Conservation (phyloP, 1,140 invertebrate species). For the Drosophila mauritiana region DNA sequence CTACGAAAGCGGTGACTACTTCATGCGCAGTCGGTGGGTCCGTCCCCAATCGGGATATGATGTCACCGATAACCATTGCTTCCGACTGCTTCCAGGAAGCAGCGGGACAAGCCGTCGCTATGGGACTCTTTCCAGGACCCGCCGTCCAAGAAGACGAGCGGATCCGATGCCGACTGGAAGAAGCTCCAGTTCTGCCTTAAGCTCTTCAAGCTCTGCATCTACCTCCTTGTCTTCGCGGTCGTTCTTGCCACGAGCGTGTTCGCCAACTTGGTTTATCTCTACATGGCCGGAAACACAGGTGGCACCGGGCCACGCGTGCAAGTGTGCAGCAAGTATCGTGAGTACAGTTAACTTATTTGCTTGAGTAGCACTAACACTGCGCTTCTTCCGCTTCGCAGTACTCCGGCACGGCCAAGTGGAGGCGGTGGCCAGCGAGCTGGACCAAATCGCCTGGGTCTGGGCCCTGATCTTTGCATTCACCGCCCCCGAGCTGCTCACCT, state of each 20-base stretch:
- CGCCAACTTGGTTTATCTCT: conserved; percentile 93
- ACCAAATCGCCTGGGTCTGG: conserved; percentile 96
- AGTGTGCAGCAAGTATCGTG: conserved; percentile 89
- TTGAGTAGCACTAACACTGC: no score
- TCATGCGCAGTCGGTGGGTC: conserved; percentile 56
- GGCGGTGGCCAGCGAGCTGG: conserved; percentile 86
- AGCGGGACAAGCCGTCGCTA: conserved; percentile 55
- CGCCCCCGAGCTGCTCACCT: conserved; percentile 93
- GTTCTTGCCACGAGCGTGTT: conserved; percentile 92
- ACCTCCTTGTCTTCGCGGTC: conserved; percentile 92
- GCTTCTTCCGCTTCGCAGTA: conserved; percentile 22
- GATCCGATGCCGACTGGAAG: conserved; percentile 93
- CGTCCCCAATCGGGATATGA: conserved; percentile 6
- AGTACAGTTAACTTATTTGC: conserved; percentile 35
- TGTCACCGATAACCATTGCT: conserved; percentile 1
- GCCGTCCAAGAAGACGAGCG: conserved; percentile 92
- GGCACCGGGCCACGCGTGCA: conserved; percentile 88
- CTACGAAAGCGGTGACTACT: conserved; percentile 56
- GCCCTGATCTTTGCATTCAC: conserved; percentile 93
- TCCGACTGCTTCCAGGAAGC: conserved; percentile 42
- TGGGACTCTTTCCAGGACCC: conserved; percentile 88
- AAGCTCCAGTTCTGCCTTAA: conserved; percentile 93
- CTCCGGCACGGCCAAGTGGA: conserved; percentile 44
- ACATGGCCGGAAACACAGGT: conserved; percentile 95
- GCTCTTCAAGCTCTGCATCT: conserved; percentile 92